A percentile compares a stretch with the other conserved stretches of the same genome.
phyloP scores from a whole-genome alignment of 2,797 vertebrate species.

The Leucoraja ocellata region DNA sequence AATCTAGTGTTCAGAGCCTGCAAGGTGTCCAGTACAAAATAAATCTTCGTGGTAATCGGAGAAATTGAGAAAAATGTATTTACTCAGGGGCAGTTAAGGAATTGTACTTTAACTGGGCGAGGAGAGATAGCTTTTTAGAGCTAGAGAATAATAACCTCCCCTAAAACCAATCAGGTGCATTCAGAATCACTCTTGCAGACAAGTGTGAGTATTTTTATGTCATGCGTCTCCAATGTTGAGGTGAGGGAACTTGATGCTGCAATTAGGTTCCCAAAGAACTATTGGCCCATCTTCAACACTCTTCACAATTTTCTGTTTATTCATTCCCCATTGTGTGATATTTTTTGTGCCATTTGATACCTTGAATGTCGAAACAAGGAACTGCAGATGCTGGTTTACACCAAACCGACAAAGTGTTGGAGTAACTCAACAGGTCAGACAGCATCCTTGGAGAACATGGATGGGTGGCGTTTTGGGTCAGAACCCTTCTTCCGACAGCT shows the following conservation, averaged over 20 bases:
- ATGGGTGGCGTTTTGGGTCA: too few species aligned
- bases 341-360: not conserved
- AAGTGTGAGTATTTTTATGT: not conserved
- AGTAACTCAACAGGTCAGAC: too few species aligned
- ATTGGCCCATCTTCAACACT: not conserved
- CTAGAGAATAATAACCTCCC: not conserved
- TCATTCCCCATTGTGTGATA: not conserved
- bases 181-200: not conserved
- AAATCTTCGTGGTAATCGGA: not conserved
- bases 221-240: not conserved
- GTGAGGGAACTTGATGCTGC: not conserved
- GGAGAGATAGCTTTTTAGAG: not conserved
- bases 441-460: too few species aligned
- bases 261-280: conserved; percentile 1
- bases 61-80: conserved; percentile 2
- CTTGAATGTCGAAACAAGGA: not conserved
- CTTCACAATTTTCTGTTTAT: not conserved
- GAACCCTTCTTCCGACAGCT: too few species aligned
- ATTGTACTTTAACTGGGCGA: not conserved
- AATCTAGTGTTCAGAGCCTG: conserved; percentile 2
- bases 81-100: conserved; percentile 1
- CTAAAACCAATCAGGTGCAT: conserved; percentile 1
- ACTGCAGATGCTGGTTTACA: too few species aligned
- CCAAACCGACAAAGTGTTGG: too few species aligned
- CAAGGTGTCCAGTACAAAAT: conserved; percentile 25